phyloP scores from a whole-genome alignment of 2,113 vertebrate genomes.

The Lontra canadensis region DNA sequence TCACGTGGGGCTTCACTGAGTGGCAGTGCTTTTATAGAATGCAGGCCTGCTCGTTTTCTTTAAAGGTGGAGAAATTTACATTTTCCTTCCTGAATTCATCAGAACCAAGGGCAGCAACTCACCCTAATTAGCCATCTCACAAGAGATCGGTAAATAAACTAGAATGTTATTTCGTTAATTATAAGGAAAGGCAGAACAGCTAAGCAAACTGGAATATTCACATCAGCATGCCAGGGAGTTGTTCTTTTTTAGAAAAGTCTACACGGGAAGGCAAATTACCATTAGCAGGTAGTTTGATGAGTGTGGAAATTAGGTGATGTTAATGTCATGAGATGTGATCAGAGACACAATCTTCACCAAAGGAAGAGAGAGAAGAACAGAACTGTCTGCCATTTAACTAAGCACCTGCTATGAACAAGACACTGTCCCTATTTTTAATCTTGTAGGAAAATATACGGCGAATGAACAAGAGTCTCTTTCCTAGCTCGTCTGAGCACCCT shows the following conservation, averaged over 20 bases:
- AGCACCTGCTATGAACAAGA: not conserved
- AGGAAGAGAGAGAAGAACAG: not conserved
- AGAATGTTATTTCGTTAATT: constrained; percentile 52
- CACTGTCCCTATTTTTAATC: not conserved
- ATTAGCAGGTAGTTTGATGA: not conserved
- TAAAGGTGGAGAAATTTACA: not conserved
- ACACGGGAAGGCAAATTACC: not conserved
- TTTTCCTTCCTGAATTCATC: not conserved
- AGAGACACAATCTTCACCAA: not conserved
- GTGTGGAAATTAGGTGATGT: not conserved
- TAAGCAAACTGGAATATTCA: constrained; percentile 41
- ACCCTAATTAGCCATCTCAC: constrained; percentile 46
- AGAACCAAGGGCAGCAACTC: not conserved
- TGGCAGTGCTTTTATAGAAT: not conserved
- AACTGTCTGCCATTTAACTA: not conserved
- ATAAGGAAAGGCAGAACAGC: constrained; percentile 46
- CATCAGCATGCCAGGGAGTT: constrained; percentile 39
- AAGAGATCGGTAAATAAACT: constrained; percentile 33
- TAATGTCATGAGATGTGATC: not conserved
- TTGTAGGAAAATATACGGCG: not conserved
- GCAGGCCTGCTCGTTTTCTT: not conserved
- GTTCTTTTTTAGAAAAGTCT: constrained; percentile 11
- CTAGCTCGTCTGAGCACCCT: not conserved
- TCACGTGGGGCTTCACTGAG: not conserved
- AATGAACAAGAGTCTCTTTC: not conserved